Evolutionary conservation across 1,140 invertebrate species (phyloP), one percentile per base, ranked within the genome.

Genomic region (Sarcophaga peregrina): DNA sequence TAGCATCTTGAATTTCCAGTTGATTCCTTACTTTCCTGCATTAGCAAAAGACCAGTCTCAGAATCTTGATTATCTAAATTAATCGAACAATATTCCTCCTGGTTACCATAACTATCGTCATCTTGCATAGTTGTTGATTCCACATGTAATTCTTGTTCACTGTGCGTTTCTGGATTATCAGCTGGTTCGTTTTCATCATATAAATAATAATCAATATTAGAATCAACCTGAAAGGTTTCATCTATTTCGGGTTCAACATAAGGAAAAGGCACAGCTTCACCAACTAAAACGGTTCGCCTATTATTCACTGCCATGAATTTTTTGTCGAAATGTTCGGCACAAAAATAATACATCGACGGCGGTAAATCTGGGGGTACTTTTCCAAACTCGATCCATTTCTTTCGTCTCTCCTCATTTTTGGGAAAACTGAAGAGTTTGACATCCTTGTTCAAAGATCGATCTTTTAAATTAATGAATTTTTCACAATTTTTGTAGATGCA

Each of bases 291-390:
- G 0, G 83, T 86, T 8, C 88, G 85, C 17, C 85, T 83, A n/a
- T 83, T 84, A 10, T 78, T 85, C 5, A 52, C 74, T 8, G 87
- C 85, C 15, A 90, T 25, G 52, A 84, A 89, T 80, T 85, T 85
- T 0, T 47, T 11, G 83, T 89, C 88, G 8, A 90, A 90, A 80
- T 90, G 88, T 2, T 85, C 83, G n/a, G 87, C 87, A 80, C 88
- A 90, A 84, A 87, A 86, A 20, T 82, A 85, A 17, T 85, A 46
- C n/a, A 85, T 81, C 8, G 48, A 82, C 3, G 13, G 13, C 0
- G 83, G 76, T 20, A 87, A 85, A 81, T 88, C 86, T 0, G 84
- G 81, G 25, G 85, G 83, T 7, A 87, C 87, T 47, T 84, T 58
- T 3, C 86, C 87, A 8, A 86, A 76, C 8, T 83, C 8, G 17